Percentiles rank a stretch among this genome's conserved stretches.
Conservation (phyloP, 2,113 vertebrate genomes). For the Ammodramus savannarum region DNA sequence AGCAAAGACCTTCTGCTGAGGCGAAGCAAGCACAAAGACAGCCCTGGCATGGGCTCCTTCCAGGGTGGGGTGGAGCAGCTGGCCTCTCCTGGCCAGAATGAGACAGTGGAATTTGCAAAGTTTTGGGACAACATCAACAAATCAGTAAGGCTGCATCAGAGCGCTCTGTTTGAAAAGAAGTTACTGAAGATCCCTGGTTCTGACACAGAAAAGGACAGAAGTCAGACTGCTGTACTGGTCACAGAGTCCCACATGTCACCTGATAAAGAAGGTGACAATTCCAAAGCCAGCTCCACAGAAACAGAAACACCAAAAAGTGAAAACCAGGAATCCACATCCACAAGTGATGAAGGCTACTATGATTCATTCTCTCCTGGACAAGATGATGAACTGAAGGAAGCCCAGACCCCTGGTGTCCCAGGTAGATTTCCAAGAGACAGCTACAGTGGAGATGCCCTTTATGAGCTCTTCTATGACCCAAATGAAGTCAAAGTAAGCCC, state of each 20-base stretch:
- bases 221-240: background rate
- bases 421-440: conserved; percentile 78
- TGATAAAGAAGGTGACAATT: conserved; percentile 53
- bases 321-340: conserved; percentile 80
- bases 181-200: background rate
- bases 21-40: conserved; percentile 53
- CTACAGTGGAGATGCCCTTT: conserved; percentile 86
- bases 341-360: conserved; percentile 86
- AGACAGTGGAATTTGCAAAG: conserved; percentile 73
- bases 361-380: conserved; percentile 80
- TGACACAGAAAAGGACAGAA: background rate
- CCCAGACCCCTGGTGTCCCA: conserved; percentile 52
- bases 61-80: conserved; percentile 77
- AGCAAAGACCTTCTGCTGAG: conserved; percentile 45
- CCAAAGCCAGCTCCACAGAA: conserved; percentile 72
- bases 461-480: conserved; percentile 83
- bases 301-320: conserved; percentile 80
- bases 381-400: conserved; percentile 76
- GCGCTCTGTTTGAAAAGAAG: conserved; percentile 55
- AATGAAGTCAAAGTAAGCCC: conserved; percentile 68
- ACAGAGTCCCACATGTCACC: conserved; percentile 29
- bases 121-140: conserved; percentile 79
- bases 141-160: conserved; percentile 71
- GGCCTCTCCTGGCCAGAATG: conserved; percentile 76
- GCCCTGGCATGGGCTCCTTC: conserved; percentile 60